These are phyloP conservation scores for Antheraea assamensis DNA, from an alignment of 2,888 invertebrate genomes.

Conservation along the genomic window DNA sequence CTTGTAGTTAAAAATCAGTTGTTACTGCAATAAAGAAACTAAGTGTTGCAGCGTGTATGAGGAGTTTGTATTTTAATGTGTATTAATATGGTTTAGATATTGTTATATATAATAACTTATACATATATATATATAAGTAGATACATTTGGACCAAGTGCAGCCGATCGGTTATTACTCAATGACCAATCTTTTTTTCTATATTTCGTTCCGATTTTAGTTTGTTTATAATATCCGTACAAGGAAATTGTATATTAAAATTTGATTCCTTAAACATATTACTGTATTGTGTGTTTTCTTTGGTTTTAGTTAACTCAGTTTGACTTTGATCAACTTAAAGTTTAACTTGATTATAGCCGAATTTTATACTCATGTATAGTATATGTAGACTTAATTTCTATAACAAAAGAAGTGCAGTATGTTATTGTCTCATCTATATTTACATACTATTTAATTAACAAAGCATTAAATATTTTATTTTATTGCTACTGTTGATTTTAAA, in stretches of 20 bases:
- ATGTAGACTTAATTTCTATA: neutral
- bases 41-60: neutral
- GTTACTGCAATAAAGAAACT: neutral
- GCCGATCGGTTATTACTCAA: slow-evolving; percentile 57
- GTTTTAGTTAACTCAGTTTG: neutral
- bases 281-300: neutral
- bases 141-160: slow-evolving; percentile 73
- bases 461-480: neutral
- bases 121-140: slow-evolving; percentile 26
- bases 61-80: slow-evolving; percentile 7
- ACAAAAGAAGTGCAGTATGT: no score
- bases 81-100: slow-evolving; percentile 39
- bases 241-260: neutral
- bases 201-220: neutral
- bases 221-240: neutral
- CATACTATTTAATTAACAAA: neutral
- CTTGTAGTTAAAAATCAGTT: neutral
- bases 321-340: no score
- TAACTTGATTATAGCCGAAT: no score
- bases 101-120: no score
- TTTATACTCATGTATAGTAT: neutral
- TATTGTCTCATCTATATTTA: no score
- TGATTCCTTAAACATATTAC: neutral
- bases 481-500: neutral
- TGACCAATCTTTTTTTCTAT: neutral